A percentile compares a stretch with the other conserved stretches of the same genome.
These are phyloP conservation scores for Sarotherodon lohbergeri DNA, from an alignment of 2,113 vertebrate species.

Conservation along the genomic window DNA sequence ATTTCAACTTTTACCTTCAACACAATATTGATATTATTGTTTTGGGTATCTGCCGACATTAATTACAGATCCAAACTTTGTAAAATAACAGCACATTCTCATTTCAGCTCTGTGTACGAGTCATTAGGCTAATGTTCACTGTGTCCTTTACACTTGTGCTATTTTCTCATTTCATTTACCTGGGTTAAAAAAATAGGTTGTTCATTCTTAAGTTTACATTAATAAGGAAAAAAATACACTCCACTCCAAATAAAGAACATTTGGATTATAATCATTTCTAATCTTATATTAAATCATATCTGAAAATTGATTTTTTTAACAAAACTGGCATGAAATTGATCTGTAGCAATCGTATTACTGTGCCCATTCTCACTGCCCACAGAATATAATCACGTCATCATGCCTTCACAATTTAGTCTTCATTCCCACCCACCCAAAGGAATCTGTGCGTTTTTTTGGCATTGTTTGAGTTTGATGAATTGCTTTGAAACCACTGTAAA, in stretches of 20 bases:
- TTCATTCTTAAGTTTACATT: not conserved
- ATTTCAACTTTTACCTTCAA: not conserved
- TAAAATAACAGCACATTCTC: not conserved
- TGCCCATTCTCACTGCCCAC: not conserved
- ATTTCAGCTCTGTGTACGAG: not conserved
- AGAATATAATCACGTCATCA: not conserved
- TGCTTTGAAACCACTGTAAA: not conserved
- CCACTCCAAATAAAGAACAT: not conserved
- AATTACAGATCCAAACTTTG: not conserved
- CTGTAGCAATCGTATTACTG: not conserved
- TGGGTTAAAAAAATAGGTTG: not conserved
- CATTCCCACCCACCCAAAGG: not conserved
- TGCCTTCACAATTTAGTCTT: not conserved
- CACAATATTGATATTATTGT: not conserved
- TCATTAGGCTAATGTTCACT: not conserved
- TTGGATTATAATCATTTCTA: not conserved
- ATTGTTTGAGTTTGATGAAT: not conserved
- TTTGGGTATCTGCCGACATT: not conserved
- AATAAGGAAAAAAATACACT: not conserved
- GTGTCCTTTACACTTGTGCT: not conserved
- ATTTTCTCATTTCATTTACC: not conserved
- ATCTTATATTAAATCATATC: not conserved
- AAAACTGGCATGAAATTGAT: not conserved
- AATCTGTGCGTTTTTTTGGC: not conserved
- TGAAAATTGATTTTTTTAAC: not conserved